These are phyloP conservation scores for Labeo rohita DNA, from an alignment of 2,113 vertebrate species.

Conservation along the genomic window DNA sequence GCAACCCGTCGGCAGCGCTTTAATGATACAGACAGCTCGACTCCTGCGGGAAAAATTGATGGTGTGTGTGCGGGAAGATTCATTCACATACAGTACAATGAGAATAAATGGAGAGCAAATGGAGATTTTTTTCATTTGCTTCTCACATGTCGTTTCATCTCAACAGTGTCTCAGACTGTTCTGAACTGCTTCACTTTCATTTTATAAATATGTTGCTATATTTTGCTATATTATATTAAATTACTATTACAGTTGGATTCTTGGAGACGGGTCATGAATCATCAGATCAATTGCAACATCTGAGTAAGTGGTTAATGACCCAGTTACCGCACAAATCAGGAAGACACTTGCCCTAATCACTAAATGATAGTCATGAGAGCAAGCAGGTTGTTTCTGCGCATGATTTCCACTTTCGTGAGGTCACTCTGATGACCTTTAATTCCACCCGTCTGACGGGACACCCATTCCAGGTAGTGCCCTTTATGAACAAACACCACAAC, in stretches of 20 bases:
- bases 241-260: too few species aligned
- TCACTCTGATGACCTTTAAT: background rate
- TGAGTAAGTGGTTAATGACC: background rate
- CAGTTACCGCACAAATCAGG: background rate
- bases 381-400: background rate
- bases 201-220: too few species aligned
- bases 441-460: background rate
- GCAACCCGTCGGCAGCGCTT: slow-evolving; percentile 35
- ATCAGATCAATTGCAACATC: background rate
- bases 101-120: background rate
- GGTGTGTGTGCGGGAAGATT: background rate
- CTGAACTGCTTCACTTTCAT: too few species aligned
- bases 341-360: background rate
- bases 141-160: background rate
- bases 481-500: background rate
- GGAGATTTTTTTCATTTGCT: background rate
- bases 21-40: background rate
- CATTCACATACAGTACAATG: background rate
- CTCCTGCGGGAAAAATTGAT: background rate
- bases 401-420: background rate
- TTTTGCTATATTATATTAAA: too few species aligned
- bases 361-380: background rate
- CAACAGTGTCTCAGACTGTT: background rate
- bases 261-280: background rate
- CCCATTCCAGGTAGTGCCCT: background rate